A percentile compares a stretch with the other conserved stretches of the same genome.
phyloP scores from a whole-genome alignment of 35 echinoderm and acorn worm species.

The Stichopus chloronotus region DNA sequence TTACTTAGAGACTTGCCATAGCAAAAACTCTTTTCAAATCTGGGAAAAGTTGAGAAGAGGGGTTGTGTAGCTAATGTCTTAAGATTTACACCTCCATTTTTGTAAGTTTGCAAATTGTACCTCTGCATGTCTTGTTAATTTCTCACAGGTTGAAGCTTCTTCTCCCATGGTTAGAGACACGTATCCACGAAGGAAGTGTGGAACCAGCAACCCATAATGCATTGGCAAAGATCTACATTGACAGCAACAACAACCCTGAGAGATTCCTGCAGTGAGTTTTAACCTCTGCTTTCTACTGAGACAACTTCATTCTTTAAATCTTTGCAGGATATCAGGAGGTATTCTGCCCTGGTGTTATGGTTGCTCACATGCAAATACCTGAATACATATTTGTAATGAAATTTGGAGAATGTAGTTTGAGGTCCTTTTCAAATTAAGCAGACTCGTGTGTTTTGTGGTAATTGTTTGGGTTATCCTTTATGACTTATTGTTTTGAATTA shows the following conservation, averaged over 20 bases:
- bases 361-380: not conserved
- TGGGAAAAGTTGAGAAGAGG: too few species aligned
- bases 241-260: slow-evolving; percentile 99
- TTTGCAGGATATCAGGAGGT: not conserved
- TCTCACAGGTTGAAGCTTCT: slow-evolving; percentile 84
- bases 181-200: slow-evolving; percentile 94
- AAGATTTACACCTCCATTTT: too few species aligned
- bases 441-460: too few species aligned
- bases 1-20: too few species aligned
- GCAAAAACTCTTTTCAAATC: too few species aligned
- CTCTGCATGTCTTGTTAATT: not conserved
- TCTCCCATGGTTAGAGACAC: slow-evolving; percentile 94
- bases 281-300: not conserved
- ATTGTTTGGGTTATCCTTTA: too few species aligned
- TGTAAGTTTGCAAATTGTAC: too few species aligned
- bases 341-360: not conserved
- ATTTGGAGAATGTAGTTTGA: too few species aligned
- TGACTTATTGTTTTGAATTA: too few species aligned
- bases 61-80: too few species aligned
- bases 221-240: slow-evolving; percentile 99
- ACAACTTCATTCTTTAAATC: not conserved
- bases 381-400: too few species aligned
- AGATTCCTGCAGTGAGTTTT: slow-evolving; percentile 87
- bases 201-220: slow-evolving; percentile 99
- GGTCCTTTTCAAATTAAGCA: too few species aligned